Evolutionary conservation across 1,140 invertebrate species (phyloP).

Genomic region (Potamilus streckersoni): DNA sequence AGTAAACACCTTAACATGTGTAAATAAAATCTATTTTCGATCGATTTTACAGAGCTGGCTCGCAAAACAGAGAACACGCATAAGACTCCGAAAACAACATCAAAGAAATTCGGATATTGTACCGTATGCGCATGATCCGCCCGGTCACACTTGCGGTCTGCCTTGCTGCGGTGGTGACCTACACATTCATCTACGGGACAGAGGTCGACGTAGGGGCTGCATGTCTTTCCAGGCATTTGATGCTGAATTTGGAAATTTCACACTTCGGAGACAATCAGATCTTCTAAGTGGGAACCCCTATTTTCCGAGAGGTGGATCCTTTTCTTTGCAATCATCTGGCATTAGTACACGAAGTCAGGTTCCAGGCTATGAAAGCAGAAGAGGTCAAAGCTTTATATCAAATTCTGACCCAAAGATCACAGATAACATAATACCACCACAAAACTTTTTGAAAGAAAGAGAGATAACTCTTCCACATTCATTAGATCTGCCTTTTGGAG

Average conservation of each 20-base stretch:
- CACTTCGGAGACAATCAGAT: conserved; percentile 33
- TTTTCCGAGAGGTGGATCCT: conserved; percentile 40
- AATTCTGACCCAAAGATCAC: not conserved
- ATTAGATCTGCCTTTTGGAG: not conserved
- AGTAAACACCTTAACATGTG: too few species aligned
- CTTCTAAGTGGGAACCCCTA: conserved; percentile 30
- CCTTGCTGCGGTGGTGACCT: conserved; percentile 58
- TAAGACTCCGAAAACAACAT: too few species aligned
- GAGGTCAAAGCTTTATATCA: conserved; percentile 2
- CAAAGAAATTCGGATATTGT: conserved; percentile 31
- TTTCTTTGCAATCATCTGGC: conserved; percentile 34
- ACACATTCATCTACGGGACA: conserved; percentile 28
- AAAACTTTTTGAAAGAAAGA: conserved; percentile 36
- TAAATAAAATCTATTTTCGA: too few species aligned
- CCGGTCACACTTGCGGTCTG: conserved; percentile 58
- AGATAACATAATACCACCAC: conserved; percentile 6
- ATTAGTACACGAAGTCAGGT: conserved; percentile 18
- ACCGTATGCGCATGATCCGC: conserved; percentile 54
- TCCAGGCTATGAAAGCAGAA: conserved; percentile 33
- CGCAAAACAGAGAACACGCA: too few species aligned
- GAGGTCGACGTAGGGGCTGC: conserved; percentile 35
- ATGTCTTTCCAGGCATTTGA: conserved; percentile 34
- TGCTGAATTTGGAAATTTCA: conserved; percentile 45
- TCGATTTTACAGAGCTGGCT: too few species aligned
- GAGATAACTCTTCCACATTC: conserved; percentile 40